Percentiles rank a stretch among this genome's conserved stretches.
These are phyloP conservation scores for Palythoa grandiflora DNA, from an alignment of 92 coral and sea anemone species.

Conservation along the genomic window DNA sequence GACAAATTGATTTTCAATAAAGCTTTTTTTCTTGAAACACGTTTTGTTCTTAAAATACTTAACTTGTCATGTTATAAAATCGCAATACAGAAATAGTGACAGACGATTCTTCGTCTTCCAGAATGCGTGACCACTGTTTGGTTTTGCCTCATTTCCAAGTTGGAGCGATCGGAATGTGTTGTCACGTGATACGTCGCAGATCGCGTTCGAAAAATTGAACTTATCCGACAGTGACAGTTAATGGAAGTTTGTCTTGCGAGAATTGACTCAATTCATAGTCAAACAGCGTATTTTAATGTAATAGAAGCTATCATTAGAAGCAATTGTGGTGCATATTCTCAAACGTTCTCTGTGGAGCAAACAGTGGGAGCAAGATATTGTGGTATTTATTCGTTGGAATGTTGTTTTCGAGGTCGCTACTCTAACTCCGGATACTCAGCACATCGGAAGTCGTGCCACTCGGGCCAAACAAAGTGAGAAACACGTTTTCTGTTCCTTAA, in stretches of 20 bases:
- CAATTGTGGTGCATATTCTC: neutral
- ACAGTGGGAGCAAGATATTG: constrained; percentile 36
- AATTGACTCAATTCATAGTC: neutral
- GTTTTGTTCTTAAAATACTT: neutral
- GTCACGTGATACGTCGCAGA: constrained; percentile 36
- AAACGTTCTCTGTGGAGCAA: constrained; percentile 12
- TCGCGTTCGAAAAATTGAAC: constrained; percentile 28
- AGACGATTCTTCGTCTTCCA: neutral
- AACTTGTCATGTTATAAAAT: too few species aligned
- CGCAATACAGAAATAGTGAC: neutral
- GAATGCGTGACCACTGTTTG: constrained; percentile 17
- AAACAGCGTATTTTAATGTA: constrained; percentile 11
- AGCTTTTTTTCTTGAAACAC: neutral
- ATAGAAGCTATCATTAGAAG: neutral
- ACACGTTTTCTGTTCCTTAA: constrained; percentile 39
- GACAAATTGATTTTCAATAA: neutral
- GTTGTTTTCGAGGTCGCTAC: constrained; percentile 38
- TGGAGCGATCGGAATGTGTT: constrained; percentile 27
- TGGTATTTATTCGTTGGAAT: constrained; percentile 37
- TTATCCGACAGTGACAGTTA: constrained; percentile 12
- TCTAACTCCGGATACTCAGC: constrained; percentile 47
- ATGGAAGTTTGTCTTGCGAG: neutral
- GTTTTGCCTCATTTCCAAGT: constrained; percentile 46
- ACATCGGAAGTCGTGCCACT: constrained; percentile 49
- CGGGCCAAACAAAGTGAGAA: constrained; percentile 38